Evolutionary conservation across 2,113 vertebrate genomes (phyloP), one percentile per base, ranked within the genome.

Genomic region (Hylia prasina): DNA sequence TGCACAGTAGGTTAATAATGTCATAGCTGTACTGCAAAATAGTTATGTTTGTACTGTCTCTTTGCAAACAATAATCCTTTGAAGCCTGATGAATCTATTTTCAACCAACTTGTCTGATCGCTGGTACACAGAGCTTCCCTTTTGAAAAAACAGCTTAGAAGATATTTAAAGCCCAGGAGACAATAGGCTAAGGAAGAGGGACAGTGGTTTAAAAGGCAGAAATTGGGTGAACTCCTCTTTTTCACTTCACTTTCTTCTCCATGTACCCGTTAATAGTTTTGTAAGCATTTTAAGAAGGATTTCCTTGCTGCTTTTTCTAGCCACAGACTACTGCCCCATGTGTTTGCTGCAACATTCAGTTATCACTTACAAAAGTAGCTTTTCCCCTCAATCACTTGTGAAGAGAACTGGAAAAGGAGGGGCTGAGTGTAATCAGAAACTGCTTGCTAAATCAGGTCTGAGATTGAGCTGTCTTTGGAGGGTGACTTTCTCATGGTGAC

Each of bases 1-100:
- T 97, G 96, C 97, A 95, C 98, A 97, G 98, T 98, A 98, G 97
- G 98, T 98, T 98, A 98, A 98, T 98, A 98, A 98, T 98, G 97
- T 98, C 98, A 97, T 98, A 97, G 97, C 97, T 98, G 97, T 97
- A 98, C 97, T 97, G 96, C 96, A 96, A 98, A 98, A 98, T 98
- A 98, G 97, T 97, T 97, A 97, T 97, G 97, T 98, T 98, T 98
- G 96, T 97, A 97, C 96, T 96, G 93, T 98, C 97, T 97, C 97
- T 98, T 97, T 95, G 97, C 98, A 98, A 98, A 98, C 97, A 98
- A 97, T 98, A 97, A 98, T 97, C 97, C 92, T 98, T 95, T 98
- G 98, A 98, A 98, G 98, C 96, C 95, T 98, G 98, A 98, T 98
- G 97, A 98, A 98, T 98, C 97, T 98, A 93, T 98, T 98, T 97